These are phyloP conservation scores for Cygnus olor DNA, from an alignment of 2,797 vertebrate genomes.

Conservation along the genomic window DNA sequence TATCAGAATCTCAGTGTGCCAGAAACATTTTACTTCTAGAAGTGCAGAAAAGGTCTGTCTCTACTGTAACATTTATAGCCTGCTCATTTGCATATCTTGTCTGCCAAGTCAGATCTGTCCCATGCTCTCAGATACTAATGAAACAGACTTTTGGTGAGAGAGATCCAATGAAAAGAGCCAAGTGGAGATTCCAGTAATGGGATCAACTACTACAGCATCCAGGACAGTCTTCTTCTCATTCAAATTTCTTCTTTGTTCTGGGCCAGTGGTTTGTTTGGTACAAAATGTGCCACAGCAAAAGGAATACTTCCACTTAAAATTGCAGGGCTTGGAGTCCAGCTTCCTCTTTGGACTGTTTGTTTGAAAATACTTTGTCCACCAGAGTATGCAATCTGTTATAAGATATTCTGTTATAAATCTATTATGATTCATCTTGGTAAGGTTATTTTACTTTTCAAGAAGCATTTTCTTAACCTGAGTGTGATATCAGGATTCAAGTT, in stretches of 20 bases:
- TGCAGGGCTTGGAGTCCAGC: neutral
- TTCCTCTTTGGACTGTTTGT: neutral
- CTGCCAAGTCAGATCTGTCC: neutral
- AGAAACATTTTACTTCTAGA: neutral
- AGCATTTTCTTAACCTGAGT: neutral
- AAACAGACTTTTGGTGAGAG: neutral
- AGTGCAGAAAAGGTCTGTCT: neutral
- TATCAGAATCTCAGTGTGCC: neutral
- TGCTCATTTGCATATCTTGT: neutral
- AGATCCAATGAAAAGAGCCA: neutral
- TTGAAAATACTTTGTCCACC: neutral
- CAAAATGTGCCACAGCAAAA: neutral
- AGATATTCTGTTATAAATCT: neutral
- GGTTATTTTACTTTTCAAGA: neutral
- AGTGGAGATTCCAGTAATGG: neutral
- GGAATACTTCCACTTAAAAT: neutral
- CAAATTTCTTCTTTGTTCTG: neutral
- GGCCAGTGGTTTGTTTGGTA: neutral
- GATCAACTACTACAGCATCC: neutral
- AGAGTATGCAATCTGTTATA: neutral
- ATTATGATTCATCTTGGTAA: neutral
- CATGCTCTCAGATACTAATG: neutral
- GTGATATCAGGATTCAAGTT: neutral
- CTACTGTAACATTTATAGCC: neutral
- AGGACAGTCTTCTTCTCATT: neutral